A percentile compares a stretch with the other conserved stretches of the same genome.
These are phyloP conservation scores for Aegotheles bennettii DNA, from an alignment of 2,113 vertebrate genomes.

Conservation along the genomic window DNA sequence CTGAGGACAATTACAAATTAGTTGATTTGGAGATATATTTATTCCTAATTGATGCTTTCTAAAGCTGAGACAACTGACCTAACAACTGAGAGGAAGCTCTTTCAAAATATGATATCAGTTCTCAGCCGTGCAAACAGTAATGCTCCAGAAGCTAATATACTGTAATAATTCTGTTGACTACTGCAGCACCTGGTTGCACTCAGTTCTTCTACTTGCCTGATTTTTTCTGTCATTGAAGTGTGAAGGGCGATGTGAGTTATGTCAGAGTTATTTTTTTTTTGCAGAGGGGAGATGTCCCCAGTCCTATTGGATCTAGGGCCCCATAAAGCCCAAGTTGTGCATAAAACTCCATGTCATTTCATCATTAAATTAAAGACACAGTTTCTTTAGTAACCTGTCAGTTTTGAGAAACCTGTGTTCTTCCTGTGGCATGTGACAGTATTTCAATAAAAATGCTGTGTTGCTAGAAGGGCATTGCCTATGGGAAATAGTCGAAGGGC, in stretches of 20 bases:
- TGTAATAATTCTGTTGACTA: background rate
- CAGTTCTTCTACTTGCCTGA: background rate
- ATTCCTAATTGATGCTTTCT: background rate
- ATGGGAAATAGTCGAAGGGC: background rate
- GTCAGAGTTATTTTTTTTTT: background rate
- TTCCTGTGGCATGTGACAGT: background rate
- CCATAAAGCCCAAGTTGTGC: background rate
- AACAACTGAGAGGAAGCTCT: background rate
- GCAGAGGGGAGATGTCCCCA: accelerated
- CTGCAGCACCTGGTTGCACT: background rate
- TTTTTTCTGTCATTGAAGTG: background rate
- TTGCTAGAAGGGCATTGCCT: background rate
- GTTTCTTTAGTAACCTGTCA: background rate
- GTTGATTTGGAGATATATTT: background rate
- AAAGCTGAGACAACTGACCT: background rate
- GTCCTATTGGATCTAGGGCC: background rate
- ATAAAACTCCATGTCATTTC: background rate
- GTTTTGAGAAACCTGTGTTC: background rate
- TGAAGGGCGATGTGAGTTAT: background rate
- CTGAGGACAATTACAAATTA: background rate
- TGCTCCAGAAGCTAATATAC: background rate
- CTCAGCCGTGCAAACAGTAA: background rate
- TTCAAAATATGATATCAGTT: background rate
- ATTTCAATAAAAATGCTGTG: background rate
- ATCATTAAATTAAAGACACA: background rate